phyloP scores from a whole-genome alignment of 2,888 invertebrate species.

The Hartigia nigra region DNA sequence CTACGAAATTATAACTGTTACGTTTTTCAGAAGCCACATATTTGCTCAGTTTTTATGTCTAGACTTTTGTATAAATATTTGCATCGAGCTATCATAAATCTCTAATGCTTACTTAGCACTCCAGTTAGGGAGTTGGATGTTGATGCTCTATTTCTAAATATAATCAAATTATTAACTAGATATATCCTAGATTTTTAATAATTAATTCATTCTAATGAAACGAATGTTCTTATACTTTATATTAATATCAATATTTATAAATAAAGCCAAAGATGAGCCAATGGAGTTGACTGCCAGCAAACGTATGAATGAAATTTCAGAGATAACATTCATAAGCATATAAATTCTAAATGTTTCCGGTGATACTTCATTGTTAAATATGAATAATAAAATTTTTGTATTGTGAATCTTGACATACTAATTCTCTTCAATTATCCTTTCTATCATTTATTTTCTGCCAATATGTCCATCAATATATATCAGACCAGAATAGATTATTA shows the following conservation, averaged over 20 bases:
- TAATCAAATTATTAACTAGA: not conserved
- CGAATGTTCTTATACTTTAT: not conserved
- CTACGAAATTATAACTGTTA: too few relatives aligned
- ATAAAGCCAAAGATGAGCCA: not conserved
- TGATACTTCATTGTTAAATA: not conserved
- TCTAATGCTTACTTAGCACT: not conserved
- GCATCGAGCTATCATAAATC: not conserved
- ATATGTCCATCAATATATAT: not conserved
- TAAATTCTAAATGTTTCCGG: not conserved
- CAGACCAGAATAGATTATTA: not conserved
- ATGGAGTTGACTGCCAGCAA: not conserved
- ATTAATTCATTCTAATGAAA: not conserved
- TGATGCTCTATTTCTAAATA: conserved; percentile 8
- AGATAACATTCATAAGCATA: not conserved
- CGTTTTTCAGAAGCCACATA: not conserved
- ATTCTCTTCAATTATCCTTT: not conserved
- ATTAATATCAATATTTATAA: not conserved
- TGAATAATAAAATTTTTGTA: not conserved
- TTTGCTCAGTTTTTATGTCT: not conserved
- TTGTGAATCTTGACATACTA: not conserved
- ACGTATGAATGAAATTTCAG: not conserved
- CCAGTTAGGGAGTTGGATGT: not conserved
- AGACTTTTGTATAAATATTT: not conserved
- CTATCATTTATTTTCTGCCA: not conserved
- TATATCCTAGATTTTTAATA: not conserved